phyloP scores from a whole-genome alignment of 2,113 vertebrate species.

The Sinosuthora webbiana region DNA sequence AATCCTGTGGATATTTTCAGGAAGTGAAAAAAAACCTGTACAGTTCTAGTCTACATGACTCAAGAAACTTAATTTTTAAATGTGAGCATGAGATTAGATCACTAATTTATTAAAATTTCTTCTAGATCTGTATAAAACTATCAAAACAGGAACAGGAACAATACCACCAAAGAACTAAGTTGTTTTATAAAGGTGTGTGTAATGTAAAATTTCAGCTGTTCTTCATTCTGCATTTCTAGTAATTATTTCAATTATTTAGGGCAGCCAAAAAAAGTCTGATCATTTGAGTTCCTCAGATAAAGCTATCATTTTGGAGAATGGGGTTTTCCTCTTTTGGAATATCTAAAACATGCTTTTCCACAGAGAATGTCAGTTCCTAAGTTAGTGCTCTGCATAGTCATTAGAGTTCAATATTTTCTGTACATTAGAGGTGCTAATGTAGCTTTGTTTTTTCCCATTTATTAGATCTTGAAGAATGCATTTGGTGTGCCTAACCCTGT shows the following conservation, averaged over 20 bases:
- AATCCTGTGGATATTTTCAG: background rate
- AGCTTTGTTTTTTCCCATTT: background rate
- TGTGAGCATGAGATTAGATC: background rate
- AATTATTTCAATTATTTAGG: background rate
- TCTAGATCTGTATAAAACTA: background rate
- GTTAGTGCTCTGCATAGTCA: background rate
- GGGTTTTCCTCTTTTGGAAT: background rate
- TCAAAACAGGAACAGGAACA: background rate
- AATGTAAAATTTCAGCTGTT: background rate
- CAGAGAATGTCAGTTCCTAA: background rate
- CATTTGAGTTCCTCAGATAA: background rate
- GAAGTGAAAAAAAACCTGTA: background rate
- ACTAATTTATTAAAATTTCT: background rate
- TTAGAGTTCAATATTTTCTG: background rate
- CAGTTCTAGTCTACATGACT: background rate
- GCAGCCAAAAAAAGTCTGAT: background rate
- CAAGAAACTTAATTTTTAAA: background rate
- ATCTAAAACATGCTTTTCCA: background rate
- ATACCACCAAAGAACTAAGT: background rate
- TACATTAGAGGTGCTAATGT: background rate
- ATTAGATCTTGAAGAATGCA: background rate
- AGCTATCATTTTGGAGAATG: background rate
- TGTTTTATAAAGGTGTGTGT: background rate
- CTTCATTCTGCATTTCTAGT: background rate
- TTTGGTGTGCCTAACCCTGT: background rate